These are phyloP conservation scores for Poicephalus gulielmi DNA, from an alignment of 2,113 vertebrate genomes.

Conservation along the genomic window DNA sequence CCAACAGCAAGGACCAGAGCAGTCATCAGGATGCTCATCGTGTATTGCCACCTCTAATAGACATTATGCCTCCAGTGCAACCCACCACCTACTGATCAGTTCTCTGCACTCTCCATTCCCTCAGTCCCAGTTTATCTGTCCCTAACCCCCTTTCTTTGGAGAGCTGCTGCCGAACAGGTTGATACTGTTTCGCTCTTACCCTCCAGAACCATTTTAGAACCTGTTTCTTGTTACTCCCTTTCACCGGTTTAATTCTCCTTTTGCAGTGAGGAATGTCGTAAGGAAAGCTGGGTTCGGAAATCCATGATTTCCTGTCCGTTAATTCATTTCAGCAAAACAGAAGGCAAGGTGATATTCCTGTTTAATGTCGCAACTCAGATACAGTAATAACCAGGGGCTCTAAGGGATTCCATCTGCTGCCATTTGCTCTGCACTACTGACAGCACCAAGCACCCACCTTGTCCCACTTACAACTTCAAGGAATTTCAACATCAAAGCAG, in stretches of 20 bases:
- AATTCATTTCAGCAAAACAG: constrained; percentile 66
- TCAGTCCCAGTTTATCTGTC: not conserved
- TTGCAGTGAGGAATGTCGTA: not conserved
- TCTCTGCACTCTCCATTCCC: not conserved
- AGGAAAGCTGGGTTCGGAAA: constrained; percentile 57
- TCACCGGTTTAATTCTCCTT: constrained; percentile 42
- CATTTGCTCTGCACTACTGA: not conserved
- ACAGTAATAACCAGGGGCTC: not conserved
- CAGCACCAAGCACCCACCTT: not conserved
- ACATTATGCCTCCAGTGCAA: not conserved
- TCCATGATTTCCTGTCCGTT: constrained; percentile 68
- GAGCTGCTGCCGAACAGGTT: not conserved
- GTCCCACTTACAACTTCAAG: not conserved
- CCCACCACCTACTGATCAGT: not conserved
- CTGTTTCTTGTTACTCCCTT: constrained; percentile 64
- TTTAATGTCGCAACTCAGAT: not conserved
- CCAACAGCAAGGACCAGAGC: not conserved
- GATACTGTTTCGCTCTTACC: not conserved
- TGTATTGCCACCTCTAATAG: not conserved
- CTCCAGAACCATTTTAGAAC: not conserved
- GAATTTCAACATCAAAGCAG: constrained; percentile 30
- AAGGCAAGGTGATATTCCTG: constrained; percentile 47
- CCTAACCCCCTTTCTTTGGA: not conserved
- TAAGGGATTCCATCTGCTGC: not conserved
- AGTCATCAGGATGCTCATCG: not conserved